Evolutionary conservation across 2,888 invertebrate species (phyloP).

Genomic region (Latheticus oryzae): DNA sequence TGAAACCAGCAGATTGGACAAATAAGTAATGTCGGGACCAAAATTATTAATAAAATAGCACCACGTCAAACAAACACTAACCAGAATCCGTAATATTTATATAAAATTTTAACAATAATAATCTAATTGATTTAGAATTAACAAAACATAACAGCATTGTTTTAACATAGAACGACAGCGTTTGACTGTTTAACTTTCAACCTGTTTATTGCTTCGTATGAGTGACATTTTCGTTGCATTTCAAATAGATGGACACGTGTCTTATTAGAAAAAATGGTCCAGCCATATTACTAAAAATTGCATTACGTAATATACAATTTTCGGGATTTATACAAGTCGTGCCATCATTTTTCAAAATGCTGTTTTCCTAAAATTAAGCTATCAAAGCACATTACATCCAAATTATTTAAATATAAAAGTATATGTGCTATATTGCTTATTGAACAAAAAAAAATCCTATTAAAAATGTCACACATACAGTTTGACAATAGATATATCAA

Average conservation of each 20-base stretch:
- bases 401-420: constrained; percentile 45
- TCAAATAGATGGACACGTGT: constrained; percentile 48
- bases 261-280: constrained; percentile 52
- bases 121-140: constrained; percentile 50
- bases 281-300: constrained; percentile 48
- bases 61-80: constrained; percentile 55
- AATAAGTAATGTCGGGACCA: constrained; percentile 35
- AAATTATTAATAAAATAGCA: constrained; percentile 31
- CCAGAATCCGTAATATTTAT: constrained; percentile 62
- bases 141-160: constrained; percentile 56
- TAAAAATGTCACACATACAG: constrained; percentile 65
- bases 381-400: constrained; percentile 44
- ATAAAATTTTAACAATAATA: constrained; percentile 65
- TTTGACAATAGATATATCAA: constrained; percentile 60
- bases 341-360: constrained; percentile 49
- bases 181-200: constrained; percentile 48
- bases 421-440: constrained; percentile 46
- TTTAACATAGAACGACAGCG: constrained; percentile 53
- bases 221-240: constrained; percentile 63
- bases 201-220: constrained; percentile 46
- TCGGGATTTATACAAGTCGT: constrained; percentile 39
- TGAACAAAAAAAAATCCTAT: constrained; percentile 42
- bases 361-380: constrained; percentile 46
- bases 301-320: constrained; percentile 40
- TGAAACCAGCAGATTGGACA: constrained; percentile 49